phyloP scores from a whole-genome alignment of 2,888 invertebrate genomes.

The Dryadula phaetusa region DNA sequence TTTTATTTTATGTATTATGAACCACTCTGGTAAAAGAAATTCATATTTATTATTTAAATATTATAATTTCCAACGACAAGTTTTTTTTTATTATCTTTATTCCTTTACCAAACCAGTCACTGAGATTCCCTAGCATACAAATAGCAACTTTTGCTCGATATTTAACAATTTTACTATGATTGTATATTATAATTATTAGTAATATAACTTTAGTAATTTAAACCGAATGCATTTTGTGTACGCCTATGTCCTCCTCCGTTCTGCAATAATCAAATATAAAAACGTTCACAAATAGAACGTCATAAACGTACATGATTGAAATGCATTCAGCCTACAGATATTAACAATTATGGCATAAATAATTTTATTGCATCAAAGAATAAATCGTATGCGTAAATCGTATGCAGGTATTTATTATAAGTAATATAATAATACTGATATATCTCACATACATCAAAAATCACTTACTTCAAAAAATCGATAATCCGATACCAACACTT shows the following conservation, averaged over 20 bases:
- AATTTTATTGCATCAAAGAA: slow-evolving; percentile 4
- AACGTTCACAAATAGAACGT: slow-evolving; percentile 19
- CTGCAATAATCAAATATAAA: slow-evolving; percentile 22
- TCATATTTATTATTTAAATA: slow-evolving; percentile 22
- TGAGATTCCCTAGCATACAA: slow-evolving; percentile 40
- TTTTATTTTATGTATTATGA: slow-evolving; percentile 7
- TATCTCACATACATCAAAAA: not conserved
- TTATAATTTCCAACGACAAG: slow-evolving; percentile 25
- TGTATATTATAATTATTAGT: not conserved
- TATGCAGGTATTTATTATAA: slow-evolving; percentile 22
- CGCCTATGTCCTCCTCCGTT: not conserved
- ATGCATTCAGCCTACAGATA: slow-evolving; percentile 18
- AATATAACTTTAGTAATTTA: not conserved
- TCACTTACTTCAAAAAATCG: slow-evolving; percentile 1
- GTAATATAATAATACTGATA: slow-evolving; percentile 23
- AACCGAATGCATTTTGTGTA: slow-evolving; percentile 12
- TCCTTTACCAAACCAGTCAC: slow-evolving; percentile 72
- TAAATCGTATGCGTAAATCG: slow-evolving; percentile 1
- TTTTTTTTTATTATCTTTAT: slow-evolving; percentile 27
- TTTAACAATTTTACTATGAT: slow-evolving; percentile 1
- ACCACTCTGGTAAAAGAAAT: slow-evolving; percentile 28
- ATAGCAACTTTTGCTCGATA: slow-evolving; percentile 43
- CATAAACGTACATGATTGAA: slow-evolving; percentile 17
- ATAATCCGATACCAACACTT: not conserved
- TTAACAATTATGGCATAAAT: slow-evolving; percentile 1